Evolutionary conservation across 2,797 vertebrate genomes (phyloP).

Genomic region (Onychomys torridus): DNA sequence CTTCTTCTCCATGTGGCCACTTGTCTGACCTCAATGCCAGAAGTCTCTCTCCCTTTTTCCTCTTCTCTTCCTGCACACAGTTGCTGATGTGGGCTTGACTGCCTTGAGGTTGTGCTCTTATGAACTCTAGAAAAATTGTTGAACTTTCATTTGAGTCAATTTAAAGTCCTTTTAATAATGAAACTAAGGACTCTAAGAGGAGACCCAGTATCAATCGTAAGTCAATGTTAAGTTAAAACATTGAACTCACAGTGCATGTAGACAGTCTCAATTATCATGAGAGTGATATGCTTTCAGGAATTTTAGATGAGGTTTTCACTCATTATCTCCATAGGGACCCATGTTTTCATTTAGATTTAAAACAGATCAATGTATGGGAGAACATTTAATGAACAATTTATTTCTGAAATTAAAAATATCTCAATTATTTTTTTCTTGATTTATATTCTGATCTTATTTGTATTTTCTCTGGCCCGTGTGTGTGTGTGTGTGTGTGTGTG

Average conservation of each 20-base stretch:
- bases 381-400: not conserved
- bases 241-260: not conserved
- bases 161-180: not conserved
- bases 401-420: not conserved
- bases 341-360: constrained; percentile 25
- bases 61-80: not conserved
- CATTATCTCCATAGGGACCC: not conserved
- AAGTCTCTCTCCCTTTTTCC: not conserved
- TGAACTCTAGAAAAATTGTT: not conserved
- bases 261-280: not conserved
- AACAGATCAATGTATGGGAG: not conserved
- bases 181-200: not conserved
- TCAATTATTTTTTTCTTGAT: not conserved
- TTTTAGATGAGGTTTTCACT: constrained; percentile 1
- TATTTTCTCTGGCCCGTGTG: not conserved
- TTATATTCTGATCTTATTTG: not conserved
- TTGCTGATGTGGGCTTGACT: not conserved
- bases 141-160: not conserved
- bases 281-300: not conserved
- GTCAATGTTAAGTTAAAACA: not conserved
- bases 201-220: not conserved
- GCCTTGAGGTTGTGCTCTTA: not conserved
- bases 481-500: not conserved
- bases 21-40: not conserved
- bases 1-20: not conserved